phyloP scores from a whole-genome alignment of 2,888 invertebrate genomes.

The Diaphora mendica region DNA sequence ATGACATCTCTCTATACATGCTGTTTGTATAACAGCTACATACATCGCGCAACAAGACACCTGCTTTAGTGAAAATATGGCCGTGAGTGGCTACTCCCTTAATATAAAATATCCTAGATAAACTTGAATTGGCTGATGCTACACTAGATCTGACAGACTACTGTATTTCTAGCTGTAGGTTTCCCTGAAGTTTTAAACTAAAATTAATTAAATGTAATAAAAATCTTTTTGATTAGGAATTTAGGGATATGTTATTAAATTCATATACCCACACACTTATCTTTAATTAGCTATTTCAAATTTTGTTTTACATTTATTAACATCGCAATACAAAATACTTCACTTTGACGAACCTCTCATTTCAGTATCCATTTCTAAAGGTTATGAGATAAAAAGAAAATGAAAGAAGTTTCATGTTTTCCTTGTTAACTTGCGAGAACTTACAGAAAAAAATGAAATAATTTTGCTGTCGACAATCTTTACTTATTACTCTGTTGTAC shows the following conservation, averaged over 20 bases:
- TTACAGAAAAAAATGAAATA: slow-evolving; percentile 56
- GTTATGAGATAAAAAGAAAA: slow-evolving; percentile 55
- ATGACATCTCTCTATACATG: slow-evolving; percentile 70
- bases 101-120: not conserved
- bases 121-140: not conserved
- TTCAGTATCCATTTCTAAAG: slow-evolving; percentile 42
- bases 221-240: not conserved
- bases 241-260: not conserved
- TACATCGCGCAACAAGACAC: slow-evolving; percentile 22
- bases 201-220: too few relatives aligned
- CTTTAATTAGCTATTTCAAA: not conserved
- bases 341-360: slow-evolving; percentile 20
- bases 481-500: slow-evolving; percentile 50
- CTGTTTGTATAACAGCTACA: slow-evolving; percentile 32
- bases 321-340: slow-evolving; percentile 18
- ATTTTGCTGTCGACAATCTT: slow-evolving; percentile 56
- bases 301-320: not conserved
- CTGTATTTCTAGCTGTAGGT: too few relatives aligned
- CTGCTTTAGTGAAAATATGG: slow-evolving; percentile 36
- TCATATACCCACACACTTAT: not conserved
- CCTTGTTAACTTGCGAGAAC: slow-evolving; percentile 70
- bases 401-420: slow-evolving; percentile 70
- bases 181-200: too few relatives aligned
- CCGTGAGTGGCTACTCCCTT: not conserved
- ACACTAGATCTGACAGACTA: not conserved